Evolutionary conservation across 2,888 invertebrate species (phyloP).

Genomic region (Cinara cedri): DNA sequence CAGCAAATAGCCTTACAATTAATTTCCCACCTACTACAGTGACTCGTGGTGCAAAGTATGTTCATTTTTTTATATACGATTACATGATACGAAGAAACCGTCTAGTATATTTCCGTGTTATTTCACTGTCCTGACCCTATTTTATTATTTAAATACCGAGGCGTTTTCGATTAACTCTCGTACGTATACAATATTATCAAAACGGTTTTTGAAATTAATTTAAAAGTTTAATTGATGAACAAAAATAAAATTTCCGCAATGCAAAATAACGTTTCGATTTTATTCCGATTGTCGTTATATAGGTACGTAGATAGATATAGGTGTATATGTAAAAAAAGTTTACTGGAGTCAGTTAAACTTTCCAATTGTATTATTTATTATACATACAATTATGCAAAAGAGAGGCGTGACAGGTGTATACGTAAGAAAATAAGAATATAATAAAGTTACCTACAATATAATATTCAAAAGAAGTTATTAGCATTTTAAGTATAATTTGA

Average conservation of each 20-base stretch:
- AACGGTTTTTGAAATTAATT: slow-evolving; percentile 2
- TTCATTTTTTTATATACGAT: too few species aligned
- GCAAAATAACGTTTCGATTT: background rate
- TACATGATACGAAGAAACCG: too few species aligned
- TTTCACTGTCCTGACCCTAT: too few species aligned
- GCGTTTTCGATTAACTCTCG: background rate
- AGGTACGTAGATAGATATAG: background rate
- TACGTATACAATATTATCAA: background rate
- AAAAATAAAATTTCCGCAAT: background rate
- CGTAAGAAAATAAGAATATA: background rate
- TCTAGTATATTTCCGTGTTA: too few species aligned
- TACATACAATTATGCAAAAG: background rate
- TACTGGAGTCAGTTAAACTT: background rate
- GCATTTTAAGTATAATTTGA: background rate
- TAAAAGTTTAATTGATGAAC: background rate
- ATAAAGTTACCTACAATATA: background rate
- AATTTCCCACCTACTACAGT: too few species aligned
- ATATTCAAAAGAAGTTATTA: background rate
- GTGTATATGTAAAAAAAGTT: background rate
- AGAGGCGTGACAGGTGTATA: slow-evolving; percentile 3
- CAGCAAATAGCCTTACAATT: too few species aligned
- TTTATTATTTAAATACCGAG: background rate
- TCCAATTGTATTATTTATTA: too few species aligned
- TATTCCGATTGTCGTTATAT: too few species aligned
- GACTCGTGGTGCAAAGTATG: too few species aligned